phyloP scores from a whole-genome alignment of 2,888 invertebrate species.

The Scrobipalpa costella region DNA sequence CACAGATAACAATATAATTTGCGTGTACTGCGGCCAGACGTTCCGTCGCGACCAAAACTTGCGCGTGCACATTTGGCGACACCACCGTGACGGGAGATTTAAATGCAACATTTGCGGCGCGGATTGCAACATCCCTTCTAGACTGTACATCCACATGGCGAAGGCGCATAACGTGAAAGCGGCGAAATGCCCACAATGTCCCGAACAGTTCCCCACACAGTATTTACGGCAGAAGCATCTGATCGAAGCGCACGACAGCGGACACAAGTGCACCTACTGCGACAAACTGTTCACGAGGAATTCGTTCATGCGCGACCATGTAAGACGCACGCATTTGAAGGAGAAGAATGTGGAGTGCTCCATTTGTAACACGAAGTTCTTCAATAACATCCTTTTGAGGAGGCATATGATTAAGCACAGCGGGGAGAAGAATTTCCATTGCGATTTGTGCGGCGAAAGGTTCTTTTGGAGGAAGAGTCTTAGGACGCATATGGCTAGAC shows the following conservation, averaged over 20 bases:
- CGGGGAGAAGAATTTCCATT: slow-evolving; percentile 80
- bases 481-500: slow-evolving; percentile 78
- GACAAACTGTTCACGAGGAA: slow-evolving; percentile 68
- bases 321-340: slow-evolving; percentile 68
- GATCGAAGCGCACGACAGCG: slow-evolving; percentile 74
- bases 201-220: slow-evolving; percentile 74
- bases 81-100: slow-evolving; percentile 68
- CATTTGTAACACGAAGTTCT: slow-evolving; percentile 72
- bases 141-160: slow-evolving; percentile 75
- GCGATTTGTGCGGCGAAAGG: slow-evolving; percentile 82
- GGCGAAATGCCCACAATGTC: slow-evolving; percentile 70
- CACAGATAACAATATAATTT: slow-evolving; percentile 72
- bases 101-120: slow-evolving; percentile 67
- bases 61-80: slow-evolving; percentile 71
- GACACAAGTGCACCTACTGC: slow-evolving; percentile 71
- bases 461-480: slow-evolving; percentile 83
- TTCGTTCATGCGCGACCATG: slow-evolving; percentile 69
- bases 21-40: slow-evolving; percentile 71
- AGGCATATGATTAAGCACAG: slow-evolving; percentile 74
- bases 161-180: slow-evolving; percentile 70
- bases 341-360: slow-evolving; percentile 72
- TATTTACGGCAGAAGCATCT: slow-evolving; percentile 77
- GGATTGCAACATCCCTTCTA: slow-evolving; percentile 70
- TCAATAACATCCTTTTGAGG: slow-evolving; percentile 66
- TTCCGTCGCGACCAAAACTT: slow-evolving; percentile 72